These are phyloP conservation scores for Endomychus coccineus DNA, from an alignment of 2,888 invertebrate genomes.

Conservation along the genomic window DNA sequence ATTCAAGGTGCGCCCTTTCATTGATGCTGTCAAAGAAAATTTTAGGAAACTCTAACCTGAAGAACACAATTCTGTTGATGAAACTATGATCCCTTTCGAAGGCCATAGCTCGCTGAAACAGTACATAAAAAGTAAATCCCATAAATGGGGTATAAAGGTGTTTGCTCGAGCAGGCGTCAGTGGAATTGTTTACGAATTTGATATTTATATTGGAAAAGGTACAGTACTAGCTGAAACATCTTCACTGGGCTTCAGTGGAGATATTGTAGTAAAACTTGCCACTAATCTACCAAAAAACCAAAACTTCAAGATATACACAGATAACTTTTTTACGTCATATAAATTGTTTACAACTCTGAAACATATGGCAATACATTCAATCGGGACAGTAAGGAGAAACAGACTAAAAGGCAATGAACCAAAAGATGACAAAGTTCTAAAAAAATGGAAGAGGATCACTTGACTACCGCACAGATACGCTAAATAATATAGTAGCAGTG, in stretches of 20 bases:
- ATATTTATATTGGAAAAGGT: constrained; percentile 26
- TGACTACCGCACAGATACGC: constrained; percentile 11
- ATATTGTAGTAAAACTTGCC: constrained; percentile 18
- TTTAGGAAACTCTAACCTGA: constrained; percentile 24
- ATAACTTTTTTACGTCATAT: constrained; percentile 12
- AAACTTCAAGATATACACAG: constrained; percentile 16
- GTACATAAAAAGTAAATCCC: constrained; percentile 26
- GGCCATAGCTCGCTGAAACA: constrained; percentile 25
- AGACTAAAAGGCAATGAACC: constrained; percentile 5
- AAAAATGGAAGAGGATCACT: constrained; percentile 16
- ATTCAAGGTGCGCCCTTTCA: constrained; percentile 23
- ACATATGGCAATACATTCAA: constrained; percentile 5
- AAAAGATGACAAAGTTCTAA: constrained; percentile 12
- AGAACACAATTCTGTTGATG: constrained; percentile 27
- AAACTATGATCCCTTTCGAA: constrained; percentile 31
- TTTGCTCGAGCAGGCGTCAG: constrained; percentile 25
- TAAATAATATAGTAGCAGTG: constrained; percentile 16
- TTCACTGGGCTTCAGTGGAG: constrained; percentile 20
- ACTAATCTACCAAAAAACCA: constrained; percentile 19
- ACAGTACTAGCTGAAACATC: constrained; percentile 13
- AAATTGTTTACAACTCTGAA: constrained; percentile 8
- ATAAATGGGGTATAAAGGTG: constrained; percentile 28
- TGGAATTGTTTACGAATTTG: constrained; percentile 28
- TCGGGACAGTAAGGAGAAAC: constrained; percentile 12
- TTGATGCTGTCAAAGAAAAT: constrained; percentile 19